Evolutionary conservation across 1,140 invertebrate species (phyloP).

Genomic region (Pseudobourletiella spinata): DNA sequence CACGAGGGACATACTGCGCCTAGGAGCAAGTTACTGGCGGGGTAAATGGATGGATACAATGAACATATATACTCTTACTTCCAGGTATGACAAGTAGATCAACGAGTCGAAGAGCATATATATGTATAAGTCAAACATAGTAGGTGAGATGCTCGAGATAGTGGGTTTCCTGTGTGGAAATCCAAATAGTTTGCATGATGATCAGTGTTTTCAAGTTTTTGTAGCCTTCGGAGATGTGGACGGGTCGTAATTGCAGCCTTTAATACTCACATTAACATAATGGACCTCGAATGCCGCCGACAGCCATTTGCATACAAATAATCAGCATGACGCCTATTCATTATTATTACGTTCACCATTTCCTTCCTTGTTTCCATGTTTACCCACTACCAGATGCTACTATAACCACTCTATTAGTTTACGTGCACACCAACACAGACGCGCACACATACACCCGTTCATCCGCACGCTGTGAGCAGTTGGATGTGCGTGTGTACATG

Average conservation of each 20-base stretch:
- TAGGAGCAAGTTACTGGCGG: too few species aligned
- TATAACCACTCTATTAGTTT: conserved; percentile 34
- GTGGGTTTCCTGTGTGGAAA: conserved; percentile 28
- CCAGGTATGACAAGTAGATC: too few species aligned
- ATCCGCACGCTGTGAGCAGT: too few species aligned
- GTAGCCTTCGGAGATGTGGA: conserved; percentile 29
- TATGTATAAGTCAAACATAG: conserved; percentile 28
- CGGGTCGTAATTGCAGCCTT: conserved; percentile 32
- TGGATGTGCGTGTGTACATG: too few species aligned
- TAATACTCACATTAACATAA: conserved; percentile 35
- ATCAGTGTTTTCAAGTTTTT: conserved; percentile 30
- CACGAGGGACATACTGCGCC: too few species aligned
- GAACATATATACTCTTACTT: too few species aligned
- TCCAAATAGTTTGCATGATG: conserved; percentile 28
- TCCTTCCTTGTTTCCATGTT: conserved; percentile 22
- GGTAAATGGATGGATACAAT: too few species aligned
- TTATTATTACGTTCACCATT: conserved; percentile 34
- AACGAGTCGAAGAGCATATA: background rate
- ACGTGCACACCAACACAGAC: conserved; percentile 26
- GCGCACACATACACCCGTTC: too few species aligned
- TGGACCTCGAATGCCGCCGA: conserved; percentile 32
- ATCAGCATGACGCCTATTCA: conserved; percentile 35
- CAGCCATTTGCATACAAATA: conserved; percentile 36
- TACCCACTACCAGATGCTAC: conserved; percentile 12
- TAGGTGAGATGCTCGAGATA: conserved; percentile 25